Conservation (phyloP, 2,797 vertebrate genomes). For the Enteromius viviparus region DNA sequence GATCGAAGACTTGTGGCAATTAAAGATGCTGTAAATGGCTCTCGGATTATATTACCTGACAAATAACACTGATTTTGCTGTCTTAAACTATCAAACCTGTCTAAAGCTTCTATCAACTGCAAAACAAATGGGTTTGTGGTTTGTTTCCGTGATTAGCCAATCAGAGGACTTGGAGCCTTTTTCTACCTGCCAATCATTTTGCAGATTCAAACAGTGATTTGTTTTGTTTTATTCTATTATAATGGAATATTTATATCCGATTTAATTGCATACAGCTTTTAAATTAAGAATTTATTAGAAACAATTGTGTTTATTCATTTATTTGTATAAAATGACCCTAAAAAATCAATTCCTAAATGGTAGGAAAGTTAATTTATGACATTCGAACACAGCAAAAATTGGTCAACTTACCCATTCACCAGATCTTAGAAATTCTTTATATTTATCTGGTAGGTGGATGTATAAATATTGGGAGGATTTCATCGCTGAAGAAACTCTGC, state of each 20-base stretch:
- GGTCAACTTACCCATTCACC: slow-evolving; percentile 63
- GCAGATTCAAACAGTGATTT: background rate
- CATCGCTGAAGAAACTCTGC: background rate
- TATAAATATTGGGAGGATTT: slow-evolving; percentile 40
- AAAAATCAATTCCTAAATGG: background rate
- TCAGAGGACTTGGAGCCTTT: background rate
- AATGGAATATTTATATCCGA: background rate
- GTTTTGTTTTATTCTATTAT: background rate
- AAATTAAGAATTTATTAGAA: background rate
- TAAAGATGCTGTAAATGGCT: background rate
- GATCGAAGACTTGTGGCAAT: background rate
- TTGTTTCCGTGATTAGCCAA: background rate
- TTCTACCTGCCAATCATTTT: background rate
- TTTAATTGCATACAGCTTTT: background rate
- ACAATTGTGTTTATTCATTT: background rate
- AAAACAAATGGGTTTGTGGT: background rate
- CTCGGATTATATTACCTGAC: background rate
- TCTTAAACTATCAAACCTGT: background rate
- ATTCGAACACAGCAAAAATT: background rate
- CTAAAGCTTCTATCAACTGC: too few species aligned
- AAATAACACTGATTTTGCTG: background rate
- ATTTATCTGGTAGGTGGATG: slow-evolving; percentile 62
- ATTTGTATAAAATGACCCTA: background rate
- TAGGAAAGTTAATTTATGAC: background rate
- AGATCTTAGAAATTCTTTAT: slow-evolving; percentile 32